Evolutionary conservation across 2,113 vertebrate species (phyloP), one percentile per base, ranked within the genome.

Genomic region (Fukomys damarensis): DNA sequence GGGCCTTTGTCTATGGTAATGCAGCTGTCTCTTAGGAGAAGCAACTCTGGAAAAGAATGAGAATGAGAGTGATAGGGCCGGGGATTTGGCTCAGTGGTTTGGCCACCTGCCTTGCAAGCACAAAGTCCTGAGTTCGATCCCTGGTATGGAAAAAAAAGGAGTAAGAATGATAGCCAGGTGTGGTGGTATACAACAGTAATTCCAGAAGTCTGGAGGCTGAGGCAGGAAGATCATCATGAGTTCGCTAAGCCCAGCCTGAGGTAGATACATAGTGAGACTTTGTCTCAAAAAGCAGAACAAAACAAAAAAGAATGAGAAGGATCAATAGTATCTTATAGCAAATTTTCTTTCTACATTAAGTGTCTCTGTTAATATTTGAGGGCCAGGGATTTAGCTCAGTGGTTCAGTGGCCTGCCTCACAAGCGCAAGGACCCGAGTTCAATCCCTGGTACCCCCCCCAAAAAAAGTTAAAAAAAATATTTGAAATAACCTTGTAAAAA

Each of bases 401-500:
- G n/a, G n/a, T n/a, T n/a, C n/a, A n/a, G n/a, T n/a, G n/a, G n/a
- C n/a, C n/a, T n/a, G n/a, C n/a, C n/a, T n/a, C n/a, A n/a, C n/a
- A n/a, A n/a, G n/a, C n/a, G n/a, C n/a, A n/a, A n/a, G n/a, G n/a
- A n/a, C n/a, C n/a, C n/a, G n/a, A n/a, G n/a, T n/a, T n/a, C n/a
- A n/a, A n/a, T n/a, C n/a, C n/a, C n/a, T n/a, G n/a, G n/a, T n/a
- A n/a, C n/a, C n/a, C n/a, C n/a, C n/a, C n/a, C n/a, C n/a, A n/a
- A n/a, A n/a, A n/a, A n/a, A n/a, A n/a, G n/a, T n/a, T n/a, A n/a
- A n/a, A n/a, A n/a, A n/a, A n/a, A 93, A 61, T 68, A 66, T 94
- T 94, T 89, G 43, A 91, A 86, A 85, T 91, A 93, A 70, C 28
- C 26, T 81, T 95, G 80, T 66, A n/a, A 58, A 41, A 76, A 97